Base-by-base conservation (phyloP, 2,888 invertebrate genomes). In the Drosophila quinaria region DNA sequence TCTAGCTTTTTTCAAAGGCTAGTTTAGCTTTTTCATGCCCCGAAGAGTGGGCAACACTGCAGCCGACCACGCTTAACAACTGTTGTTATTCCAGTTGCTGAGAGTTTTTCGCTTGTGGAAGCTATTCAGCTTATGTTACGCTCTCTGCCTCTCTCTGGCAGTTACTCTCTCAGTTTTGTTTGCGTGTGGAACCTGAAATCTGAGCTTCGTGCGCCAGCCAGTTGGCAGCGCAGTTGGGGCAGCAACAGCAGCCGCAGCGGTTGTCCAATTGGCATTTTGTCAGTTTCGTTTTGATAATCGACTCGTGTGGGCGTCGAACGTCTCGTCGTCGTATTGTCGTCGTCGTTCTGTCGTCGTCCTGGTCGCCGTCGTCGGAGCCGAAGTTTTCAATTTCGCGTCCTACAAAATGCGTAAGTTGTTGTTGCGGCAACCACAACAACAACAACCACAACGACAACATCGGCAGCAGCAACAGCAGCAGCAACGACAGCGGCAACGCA, bases 121-220 rank as follows among this genome's bases (percentile, higher is more conserved):
- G 22, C 51, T 41, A 78, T 80, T 66, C 46, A 22, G 31, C 54
- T 41, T 29, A 2, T 11, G 42, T n/a, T n/a, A 31, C 59, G 29
- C 47, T 19, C 49, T 47, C 64, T 44, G 31, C 8, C 33, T 22
- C 64, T 44, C 37, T 9, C 33, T 22, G 6, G 25, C 25, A 42
- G 42, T 42, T 42, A 15, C 47, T 6, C 65, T 46, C 25, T 33
- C 29, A 22, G 6, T 37, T 10, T 13, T 42, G 25, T 82, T 13
- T 42, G 25, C 80, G 84, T 59, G 86, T 82, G 83, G 84, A 86
- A 70, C 67, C 19, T 78, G 72, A 83, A 84, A 86, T 86, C 84
- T 80, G 84, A 84, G 86, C 82, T 83, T 81, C 80, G 84, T 83
- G 82, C 82, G 82, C 84, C 77, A 67, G 64, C 41, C 74, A 66